These are phyloP conservation scores for Muntiacus reevesi DNA, from an alignment of 2,113 vertebrate species.

Conservation along the genomic window DNA sequence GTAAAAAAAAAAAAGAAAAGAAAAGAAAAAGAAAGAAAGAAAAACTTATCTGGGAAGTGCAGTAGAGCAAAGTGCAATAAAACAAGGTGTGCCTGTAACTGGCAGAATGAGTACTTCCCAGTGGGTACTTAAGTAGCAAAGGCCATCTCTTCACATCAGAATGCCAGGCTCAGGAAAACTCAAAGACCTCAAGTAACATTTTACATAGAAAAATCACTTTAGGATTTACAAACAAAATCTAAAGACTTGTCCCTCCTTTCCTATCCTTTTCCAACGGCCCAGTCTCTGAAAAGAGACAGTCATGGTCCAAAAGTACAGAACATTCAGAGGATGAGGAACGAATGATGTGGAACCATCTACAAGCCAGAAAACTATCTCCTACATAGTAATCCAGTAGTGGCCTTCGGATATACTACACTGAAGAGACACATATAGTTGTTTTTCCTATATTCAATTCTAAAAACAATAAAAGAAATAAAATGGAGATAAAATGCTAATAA, in stretches of 20 bases:
- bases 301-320: background rate
- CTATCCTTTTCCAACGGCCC: background rate
- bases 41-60: background rate
- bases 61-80: background rate
- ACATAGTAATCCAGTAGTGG: background rate
- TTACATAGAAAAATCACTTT: background rate
- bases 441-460: background rate
- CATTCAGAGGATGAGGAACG: background rate
- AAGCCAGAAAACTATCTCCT: background rate
- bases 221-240: background rate
- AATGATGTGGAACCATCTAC: background rate
- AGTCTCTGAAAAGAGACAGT: background rate
- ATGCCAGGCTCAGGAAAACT: background rate
- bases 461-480: background rate
- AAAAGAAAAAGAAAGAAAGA: background rate
- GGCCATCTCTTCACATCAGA: background rate
- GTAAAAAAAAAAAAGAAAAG: background rate
- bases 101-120: background rate
- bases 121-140: background rate
- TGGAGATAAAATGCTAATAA: background rate
- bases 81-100: background rate
- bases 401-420: background rate
- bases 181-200: background rate
- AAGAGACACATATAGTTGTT: background rate
- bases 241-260: background rate